phyloP scores from a whole-genome alignment of 2,888 invertebrate genomes.

The Eurytoma californica region DNA sequence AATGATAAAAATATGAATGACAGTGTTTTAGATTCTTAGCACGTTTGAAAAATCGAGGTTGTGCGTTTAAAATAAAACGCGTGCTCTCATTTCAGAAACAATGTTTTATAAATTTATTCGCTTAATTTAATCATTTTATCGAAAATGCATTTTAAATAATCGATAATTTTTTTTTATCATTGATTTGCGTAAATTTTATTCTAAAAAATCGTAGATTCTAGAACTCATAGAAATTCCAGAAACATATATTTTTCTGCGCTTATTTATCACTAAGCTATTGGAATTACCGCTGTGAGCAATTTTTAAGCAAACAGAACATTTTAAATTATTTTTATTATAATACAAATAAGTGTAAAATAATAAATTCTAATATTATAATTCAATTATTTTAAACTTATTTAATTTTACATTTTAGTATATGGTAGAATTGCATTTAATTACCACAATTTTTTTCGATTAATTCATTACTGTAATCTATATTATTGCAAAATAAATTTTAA shows the following conservation, averaged over 20 bases:
- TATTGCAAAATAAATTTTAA: not conserved
- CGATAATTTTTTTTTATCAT: constrained; percentile 1
- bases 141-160: not conserved
- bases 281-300: no score
- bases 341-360: no score
- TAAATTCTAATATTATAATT: no score
- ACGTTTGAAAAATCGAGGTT: constrained; percentile 54
- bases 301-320: no score
- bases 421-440: not conserved
- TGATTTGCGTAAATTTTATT: no score
- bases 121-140: not conserved
- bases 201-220: no score
- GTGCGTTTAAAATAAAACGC: constrained; percentile 48
- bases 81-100: constrained; percentile 37
- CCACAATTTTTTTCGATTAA: not conserved
- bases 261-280: no score
- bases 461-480: constrained; percentile 3
- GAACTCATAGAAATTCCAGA: no score
- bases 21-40: constrained; percentile 54
- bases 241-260: no score
- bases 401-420: no score
- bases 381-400: no score
- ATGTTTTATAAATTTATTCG: not conserved
- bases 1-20: constrained; percentile 55
- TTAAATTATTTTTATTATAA: no score